A percentile compares a stretch with the other conserved stretches of the same genome.
Conservation (phyloP, 2,113 vertebrate genomes). For the Siniperca knerii region DNA sequence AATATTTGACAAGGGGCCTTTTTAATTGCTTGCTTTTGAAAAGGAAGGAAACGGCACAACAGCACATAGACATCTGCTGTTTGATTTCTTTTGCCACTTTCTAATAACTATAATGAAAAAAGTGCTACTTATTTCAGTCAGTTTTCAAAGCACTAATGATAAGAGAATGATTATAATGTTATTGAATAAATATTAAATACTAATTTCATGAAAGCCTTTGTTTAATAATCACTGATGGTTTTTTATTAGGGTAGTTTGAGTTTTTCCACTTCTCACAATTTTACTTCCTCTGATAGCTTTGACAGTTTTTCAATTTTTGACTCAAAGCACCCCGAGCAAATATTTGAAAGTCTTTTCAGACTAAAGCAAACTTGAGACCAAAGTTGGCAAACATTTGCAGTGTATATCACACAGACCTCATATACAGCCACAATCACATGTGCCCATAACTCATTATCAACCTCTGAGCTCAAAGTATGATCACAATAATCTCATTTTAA, state of each 20-base stretch:
- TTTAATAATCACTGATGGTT: constrained; percentile 59
- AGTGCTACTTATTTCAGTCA: constrained; percentile 46
- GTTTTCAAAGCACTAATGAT: constrained; percentile 58
- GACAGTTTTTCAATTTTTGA: constrained; percentile 71
- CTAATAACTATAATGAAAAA: constrained; percentile 47
- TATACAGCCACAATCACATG: constrained; percentile 61
- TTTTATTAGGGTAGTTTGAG: constrained; percentile 47
- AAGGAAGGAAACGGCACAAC: constrained; percentile 44
- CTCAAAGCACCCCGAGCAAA: constrained; percentile 68
- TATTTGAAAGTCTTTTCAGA: constrained; percentile 70
- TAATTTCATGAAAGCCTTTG: constrained; percentile 52
- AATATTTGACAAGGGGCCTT: constrained; percentile 63
- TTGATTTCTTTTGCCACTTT: constrained; percentile 61
- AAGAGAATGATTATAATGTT: constrained; percentile 53
- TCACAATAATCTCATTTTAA: constrained; percentile 83
- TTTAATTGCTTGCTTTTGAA: constrained; percentile 67
- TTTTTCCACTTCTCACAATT: constrained; percentile 42
- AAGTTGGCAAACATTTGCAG: constrained; percentile 77
- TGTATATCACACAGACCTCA: constrained; percentile 63
- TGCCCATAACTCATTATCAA: constrained; percentile 72
- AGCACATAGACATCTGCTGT: constrained; percentile 42
- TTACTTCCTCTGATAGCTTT: constrained; percentile 49
- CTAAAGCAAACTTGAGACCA: constrained; percentile 67
- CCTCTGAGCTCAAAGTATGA: constrained; percentile 70
- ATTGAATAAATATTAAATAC: constrained; percentile 60